Evolutionary conservation across 2,113 vertebrate species (phyloP).

Genomic region (Phaetusa simplex): DNA sequence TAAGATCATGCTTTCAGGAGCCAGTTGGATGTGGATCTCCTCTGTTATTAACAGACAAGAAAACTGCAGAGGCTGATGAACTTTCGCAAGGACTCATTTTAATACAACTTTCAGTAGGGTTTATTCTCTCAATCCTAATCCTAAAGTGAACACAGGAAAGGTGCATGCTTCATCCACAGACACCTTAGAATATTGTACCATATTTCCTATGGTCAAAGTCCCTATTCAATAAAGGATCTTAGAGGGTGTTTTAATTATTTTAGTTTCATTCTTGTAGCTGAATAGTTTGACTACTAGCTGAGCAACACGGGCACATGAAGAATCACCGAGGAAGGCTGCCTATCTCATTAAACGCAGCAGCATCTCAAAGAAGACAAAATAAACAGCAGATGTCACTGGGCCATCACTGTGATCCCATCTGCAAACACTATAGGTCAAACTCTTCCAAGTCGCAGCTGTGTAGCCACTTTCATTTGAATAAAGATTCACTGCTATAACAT

Average conservation of each 20-base stretch:
- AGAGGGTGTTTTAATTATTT: neutral
- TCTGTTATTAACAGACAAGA: neutral
- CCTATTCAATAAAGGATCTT: neutral
- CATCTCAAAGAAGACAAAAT: neutral
- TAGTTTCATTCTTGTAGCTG: neutral
- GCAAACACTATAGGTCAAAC: neutral
- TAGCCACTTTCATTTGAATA: neutral
- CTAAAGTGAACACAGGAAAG: neutral
- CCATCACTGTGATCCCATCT: neutral
- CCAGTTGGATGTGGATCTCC: neutral
- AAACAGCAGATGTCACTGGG: neutral
- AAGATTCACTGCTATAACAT: neutral
- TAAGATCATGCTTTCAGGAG: neutral
- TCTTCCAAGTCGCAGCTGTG: neutral
- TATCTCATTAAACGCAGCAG: neutral
- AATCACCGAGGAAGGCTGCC: neutral
- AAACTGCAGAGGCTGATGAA: neutral
- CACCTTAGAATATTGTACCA: neutral
- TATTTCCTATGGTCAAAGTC: neutral
- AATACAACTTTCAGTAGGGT: neutral
- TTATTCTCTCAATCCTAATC: neutral
- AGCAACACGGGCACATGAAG: neutral
- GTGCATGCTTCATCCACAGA: neutral
- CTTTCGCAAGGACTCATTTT: neutral
- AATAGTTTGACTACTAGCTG: neutral